phyloP scores from a whole-genome alignment of 2,113 vertebrate species.

The Amia ocellicauda region DNA sequence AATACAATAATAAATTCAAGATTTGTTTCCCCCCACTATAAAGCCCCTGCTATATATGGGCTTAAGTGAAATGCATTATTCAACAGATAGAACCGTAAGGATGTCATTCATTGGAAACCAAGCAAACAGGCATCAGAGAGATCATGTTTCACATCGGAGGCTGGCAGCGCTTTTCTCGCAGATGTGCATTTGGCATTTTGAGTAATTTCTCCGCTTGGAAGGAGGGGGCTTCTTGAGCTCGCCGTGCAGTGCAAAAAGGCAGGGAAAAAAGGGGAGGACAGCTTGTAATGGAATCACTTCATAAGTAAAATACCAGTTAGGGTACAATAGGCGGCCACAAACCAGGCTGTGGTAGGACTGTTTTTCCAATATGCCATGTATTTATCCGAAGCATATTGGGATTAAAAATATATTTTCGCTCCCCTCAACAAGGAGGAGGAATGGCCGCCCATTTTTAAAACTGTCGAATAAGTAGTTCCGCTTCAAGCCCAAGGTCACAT shows the following conservation, averaged over 20 bases:
- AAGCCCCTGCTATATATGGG: slow-evolving; percentile 28
- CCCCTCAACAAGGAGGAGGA: slow-evolving; percentile 47
- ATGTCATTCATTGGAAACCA: slow-evolving; percentile 59
- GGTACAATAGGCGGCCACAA: slow-evolving; percentile 80
- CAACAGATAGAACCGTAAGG: slow-evolving; percentile 51
- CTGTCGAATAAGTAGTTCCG: not conserved
- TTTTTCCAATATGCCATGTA: slow-evolving; percentile 75
- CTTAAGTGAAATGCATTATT: slow-evolving; percentile 46
- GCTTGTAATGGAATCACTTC: slow-evolving; percentile 82
- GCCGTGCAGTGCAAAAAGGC: slow-evolving; percentile 44
- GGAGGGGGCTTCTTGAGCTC: too few species aligned
- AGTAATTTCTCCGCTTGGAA: slow-evolving; percentile 57
- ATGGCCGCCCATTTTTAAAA: not conserved
- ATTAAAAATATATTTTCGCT: slow-evolving; percentile 59
- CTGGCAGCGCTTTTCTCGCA: slow-evolving; percentile 63
- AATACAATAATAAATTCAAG: slow-evolving; percentile 69
- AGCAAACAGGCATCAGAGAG: slow-evolving; percentile 34
- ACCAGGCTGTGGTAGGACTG: slow-evolving; percentile 78
- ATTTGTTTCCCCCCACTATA: slow-evolving; percentile 48
- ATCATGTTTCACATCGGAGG: slow-evolving; percentile 53
- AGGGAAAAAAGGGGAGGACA: slow-evolving; percentile 57
- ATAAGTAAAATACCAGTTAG: slow-evolving; percentile 84
- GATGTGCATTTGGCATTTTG: slow-evolving; percentile 75
- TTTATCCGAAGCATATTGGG: slow-evolving; percentile 60
- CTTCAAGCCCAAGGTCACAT: not conserved